A percentile compares a stretch with the other conserved stretches of the same genome.
Evolutionary conservation across 2,888 invertebrate species (phyloP).

Genomic region (Kuschelorhynchus macadamiae): DNA sequence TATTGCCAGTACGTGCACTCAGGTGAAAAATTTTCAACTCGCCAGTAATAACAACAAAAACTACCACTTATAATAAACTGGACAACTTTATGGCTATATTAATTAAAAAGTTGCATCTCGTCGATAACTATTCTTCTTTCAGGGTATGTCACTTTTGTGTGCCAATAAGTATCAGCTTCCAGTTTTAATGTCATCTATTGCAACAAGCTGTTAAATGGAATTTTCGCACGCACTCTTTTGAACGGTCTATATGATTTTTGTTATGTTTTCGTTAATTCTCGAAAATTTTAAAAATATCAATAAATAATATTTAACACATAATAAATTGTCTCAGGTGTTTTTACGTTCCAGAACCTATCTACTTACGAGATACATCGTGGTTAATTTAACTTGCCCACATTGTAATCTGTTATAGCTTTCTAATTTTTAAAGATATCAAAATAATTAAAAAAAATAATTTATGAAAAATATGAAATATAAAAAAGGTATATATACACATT

Average conservation of each 20-base stretch:
- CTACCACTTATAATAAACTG: constrained; percentile 1
- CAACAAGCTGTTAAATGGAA: not conserved
- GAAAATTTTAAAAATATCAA: no score
- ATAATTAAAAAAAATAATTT: no score
- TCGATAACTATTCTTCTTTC: constrained; percentile 16
- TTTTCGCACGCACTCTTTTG: not conserved
- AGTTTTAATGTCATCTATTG: not conserved
- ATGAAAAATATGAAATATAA: no score
- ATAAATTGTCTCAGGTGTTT: no score
- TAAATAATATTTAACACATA: no score
- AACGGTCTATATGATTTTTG: not conserved
- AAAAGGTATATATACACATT: no score
- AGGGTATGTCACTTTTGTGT: constrained; percentile 26
- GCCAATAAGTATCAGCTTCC: constrained; percentile 22
- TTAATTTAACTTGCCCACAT: no score
- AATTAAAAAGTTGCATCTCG: constrained; percentile 12
- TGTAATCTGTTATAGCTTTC: no score
- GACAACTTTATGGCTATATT: constrained; percentile 15
- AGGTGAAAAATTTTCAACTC: not conserved
- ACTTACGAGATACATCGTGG: no score
- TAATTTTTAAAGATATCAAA: no score
- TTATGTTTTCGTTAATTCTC: no score
- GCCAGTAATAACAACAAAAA: constrained; percentile 7
- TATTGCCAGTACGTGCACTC: not conserved
- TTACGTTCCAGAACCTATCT: no score